Conservation (phyloP, 1,140 invertebrate genomes). For the Drosophila kohkoa region DNA sequence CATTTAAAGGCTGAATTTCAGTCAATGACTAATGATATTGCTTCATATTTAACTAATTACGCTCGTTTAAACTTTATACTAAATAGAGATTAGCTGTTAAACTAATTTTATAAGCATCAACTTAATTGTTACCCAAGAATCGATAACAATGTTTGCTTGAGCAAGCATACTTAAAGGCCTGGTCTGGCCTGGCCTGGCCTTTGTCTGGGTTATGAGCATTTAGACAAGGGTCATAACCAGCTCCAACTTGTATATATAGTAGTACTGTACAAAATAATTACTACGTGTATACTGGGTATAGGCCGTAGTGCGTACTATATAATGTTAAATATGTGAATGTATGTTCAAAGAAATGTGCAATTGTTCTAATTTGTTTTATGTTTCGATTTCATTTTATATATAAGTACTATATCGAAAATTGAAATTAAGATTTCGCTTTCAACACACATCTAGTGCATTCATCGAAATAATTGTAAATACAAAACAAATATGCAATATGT, state of each 20-base stretch:
- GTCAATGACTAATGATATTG: background rate
- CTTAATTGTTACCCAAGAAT: conserved; percentile 56
- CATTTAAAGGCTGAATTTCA: conserved; percentile 42
- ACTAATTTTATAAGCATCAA: conserved; percentile 63
- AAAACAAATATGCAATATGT: background rate
- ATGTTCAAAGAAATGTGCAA: conserved; percentile 7
- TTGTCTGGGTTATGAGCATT: conserved; percentile 11
- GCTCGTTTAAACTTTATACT: conserved; percentile 19
- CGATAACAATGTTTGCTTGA: conserved; percentile 25
- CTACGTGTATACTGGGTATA: conserved; percentile 7
- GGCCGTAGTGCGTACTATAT: background rate
- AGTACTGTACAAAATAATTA: conserved; percentile 60
- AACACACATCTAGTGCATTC: background rate
- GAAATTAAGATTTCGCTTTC: conserved; percentile 65
- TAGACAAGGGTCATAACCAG: background rate
- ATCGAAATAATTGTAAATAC: conserved; percentile 30
- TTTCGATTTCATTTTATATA: conserved; percentile 29
- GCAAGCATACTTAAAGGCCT: conserved; percentile 70
- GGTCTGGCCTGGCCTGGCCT: background rate
- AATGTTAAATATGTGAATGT: conserved; percentile 5
- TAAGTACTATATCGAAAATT: conserved; percentile 24
- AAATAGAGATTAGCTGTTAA: conserved; percentile 56
- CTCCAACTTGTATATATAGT: conserved; percentile 15
- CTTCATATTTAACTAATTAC: conserved; percentile 22
- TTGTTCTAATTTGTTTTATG: conserved; percentile 6